phyloP scores from a whole-genome alignment of 2,888 invertebrate genomes.

The Apamea sordens region DNA sequence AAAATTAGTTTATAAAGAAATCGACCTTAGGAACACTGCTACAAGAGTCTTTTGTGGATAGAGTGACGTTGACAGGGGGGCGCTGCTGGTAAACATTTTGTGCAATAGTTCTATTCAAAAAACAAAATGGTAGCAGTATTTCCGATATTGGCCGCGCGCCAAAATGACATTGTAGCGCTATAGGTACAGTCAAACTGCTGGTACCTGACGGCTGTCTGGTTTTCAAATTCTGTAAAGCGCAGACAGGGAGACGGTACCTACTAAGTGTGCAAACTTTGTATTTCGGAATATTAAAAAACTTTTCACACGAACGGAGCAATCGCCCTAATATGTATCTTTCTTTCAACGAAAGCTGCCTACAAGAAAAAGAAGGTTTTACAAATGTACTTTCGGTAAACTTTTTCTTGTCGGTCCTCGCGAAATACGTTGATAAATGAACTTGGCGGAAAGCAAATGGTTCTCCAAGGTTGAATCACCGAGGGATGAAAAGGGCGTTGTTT shows the following conservation, averaged over 20 bases:
- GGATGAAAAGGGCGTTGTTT: slow-evolving; percentile 67
- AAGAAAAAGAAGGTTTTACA: slow-evolving; percentile 13
- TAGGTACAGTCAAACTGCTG: neutral
- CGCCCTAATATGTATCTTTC: slow-evolving; percentile 1
- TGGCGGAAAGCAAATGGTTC: slow-evolving; percentile 48
- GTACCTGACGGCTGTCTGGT: neutral
- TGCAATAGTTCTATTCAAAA: no score
- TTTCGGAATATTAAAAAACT: slow-evolving; percentile 1
- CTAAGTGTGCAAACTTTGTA: no score
- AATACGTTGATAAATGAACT: slow-evolving; percentile 66
- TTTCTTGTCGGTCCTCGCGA: slow-evolving; percentile 23
- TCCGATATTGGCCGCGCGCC: no score
- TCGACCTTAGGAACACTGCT: neutral
- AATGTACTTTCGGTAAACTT: slow-evolving; percentile 26
- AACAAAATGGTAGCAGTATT: no score
- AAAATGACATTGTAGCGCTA: no score
- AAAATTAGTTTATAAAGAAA: neutral
- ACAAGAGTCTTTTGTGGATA: no score
- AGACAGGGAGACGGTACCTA: no score
- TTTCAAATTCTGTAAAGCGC: neutral
- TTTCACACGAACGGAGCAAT: neutral
- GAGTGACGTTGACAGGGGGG: no score
- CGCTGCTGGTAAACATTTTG: no score
- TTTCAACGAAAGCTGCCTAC: neutral
- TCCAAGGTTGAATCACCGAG: slow-evolving; percentile 64